A percentile compares a stretch with the other conserved stretches of the same genome.
Conservation (phyloP, 2,797 vertebrate genomes). For the Crocidura indochinensis region DNA sequence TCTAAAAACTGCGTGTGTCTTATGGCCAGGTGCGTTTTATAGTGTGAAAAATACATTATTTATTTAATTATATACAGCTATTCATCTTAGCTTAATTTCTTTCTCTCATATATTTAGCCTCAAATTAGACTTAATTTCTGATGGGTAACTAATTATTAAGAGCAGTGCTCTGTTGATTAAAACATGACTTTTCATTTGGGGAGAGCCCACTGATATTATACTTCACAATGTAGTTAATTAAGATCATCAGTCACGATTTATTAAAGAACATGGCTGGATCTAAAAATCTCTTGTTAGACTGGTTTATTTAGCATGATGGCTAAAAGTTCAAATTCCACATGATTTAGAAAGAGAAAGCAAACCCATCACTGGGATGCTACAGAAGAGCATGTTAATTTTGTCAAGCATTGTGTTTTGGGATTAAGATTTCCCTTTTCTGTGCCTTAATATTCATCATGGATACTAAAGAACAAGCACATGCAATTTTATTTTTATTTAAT, state of each 20-base stretch:
- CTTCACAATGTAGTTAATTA: not conserved
- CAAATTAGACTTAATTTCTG: conserved; percentile 15
- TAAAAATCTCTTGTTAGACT: not conserved
- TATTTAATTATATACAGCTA: not conserved
- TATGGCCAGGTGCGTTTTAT: too few relatives aligned
- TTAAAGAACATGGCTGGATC: not conserved
- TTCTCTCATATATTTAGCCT: not conserved
- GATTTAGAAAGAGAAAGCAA: conserved; percentile 35
- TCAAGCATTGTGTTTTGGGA: not conserved
- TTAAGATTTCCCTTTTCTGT: not conserved
- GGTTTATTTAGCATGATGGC: not conserved
- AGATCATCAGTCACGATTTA: not conserved
- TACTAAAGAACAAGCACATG: not conserved
- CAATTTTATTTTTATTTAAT: not conserved
- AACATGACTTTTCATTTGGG: not conserved
- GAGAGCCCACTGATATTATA: not conserved
- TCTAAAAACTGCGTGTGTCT: too few relatives aligned
- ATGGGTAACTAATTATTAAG: not conserved
- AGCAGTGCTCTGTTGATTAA: not conserved
- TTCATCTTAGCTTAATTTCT: not conserved
- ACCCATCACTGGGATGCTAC: not conserved
- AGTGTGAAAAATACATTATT: not conserved
- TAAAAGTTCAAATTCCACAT: not conserved
- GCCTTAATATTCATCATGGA: not conserved
- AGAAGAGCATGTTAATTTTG: not conserved